These are phyloP conservation scores for Pampus argenteus DNA, from an alignment of 2,797 vertebrate genomes.

Conservation along the genomic window DNA sequence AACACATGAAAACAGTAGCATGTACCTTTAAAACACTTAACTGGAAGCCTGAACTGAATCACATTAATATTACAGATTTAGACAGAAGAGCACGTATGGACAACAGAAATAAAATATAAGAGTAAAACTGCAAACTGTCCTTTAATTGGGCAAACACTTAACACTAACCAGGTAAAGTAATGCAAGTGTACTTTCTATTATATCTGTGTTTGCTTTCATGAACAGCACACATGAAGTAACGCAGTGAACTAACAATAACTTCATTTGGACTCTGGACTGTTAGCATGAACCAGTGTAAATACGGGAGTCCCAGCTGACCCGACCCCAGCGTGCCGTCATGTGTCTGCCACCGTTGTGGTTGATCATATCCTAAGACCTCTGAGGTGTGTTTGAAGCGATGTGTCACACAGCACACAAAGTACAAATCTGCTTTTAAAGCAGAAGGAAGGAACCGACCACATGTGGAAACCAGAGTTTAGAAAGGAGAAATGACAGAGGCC, in stretches of 20 bases:
- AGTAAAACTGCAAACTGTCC: not conserved
- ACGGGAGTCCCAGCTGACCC: constrained; percentile 10
- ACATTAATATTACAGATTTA: not conserved
- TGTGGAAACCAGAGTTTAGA: constrained; percentile 66
- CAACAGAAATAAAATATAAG: not conserved
- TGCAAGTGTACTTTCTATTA: not conserved
- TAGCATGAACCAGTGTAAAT: constrained; percentile 18
- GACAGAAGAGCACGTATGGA: not conserved
- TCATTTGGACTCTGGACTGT: constrained; percentile 46
- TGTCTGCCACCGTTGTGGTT: constrained; percentile 25
- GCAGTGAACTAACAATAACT: not conserved
- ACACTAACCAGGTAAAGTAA: not conserved
- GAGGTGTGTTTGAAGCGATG: constrained; percentile 54
- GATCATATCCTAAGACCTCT: constrained; percentile 4
- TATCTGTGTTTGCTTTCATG: not conserved
- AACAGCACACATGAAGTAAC: not conserved
- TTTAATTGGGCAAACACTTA: not conserved
- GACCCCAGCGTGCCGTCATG: constrained; percentile 35
- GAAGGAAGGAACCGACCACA: constrained; percentile 67
- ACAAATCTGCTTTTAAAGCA: constrained; percentile 24
- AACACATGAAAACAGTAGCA: not conserved
- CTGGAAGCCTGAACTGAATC: not conserved
- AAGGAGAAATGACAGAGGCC: constrained; percentile 62
- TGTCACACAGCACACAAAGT: constrained; percentile 16
- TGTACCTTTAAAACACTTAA: no score